These are phyloP conservation scores for Cepaea nemoralis DNA, from an alignment of 1,140 invertebrate genomes.

Conservation along the genomic window DNA sequence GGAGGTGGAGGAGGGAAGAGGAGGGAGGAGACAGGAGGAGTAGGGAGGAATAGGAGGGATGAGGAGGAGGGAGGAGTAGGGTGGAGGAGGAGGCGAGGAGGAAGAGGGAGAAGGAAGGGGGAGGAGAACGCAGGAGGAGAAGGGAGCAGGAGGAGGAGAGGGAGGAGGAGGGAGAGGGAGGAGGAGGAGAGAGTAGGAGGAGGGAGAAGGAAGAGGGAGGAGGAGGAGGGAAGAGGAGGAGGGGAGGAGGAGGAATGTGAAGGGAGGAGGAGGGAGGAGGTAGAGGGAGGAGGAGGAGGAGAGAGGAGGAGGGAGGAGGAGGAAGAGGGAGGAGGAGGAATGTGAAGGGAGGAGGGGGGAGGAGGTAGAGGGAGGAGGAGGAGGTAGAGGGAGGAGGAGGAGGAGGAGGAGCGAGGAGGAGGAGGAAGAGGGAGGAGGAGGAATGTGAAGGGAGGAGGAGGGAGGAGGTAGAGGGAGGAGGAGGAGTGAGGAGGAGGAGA, in stretches of 20 bases:
- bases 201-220: neutral
- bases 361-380: too few species aligned
- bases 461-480: neutral
- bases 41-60: too few species aligned
- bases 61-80: too few species aligned
- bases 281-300: neutral
- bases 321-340: neutral
- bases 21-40: too few species aligned
- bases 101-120: neutral
- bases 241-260: neutral
- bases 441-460: neutral
- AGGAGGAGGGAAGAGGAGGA: neutral
- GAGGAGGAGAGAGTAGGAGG: neutral
- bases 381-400: neutral
- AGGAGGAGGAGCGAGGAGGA: neutral
- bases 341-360: neutral
- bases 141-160: conserved; percentile 6
- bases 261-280: neutral
- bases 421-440: neutral
- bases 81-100: too few species aligned
- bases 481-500: neutral
- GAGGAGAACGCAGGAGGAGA: neutral
- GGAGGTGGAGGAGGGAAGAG: too few species aligned
- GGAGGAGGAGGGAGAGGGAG: neutral
- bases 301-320: neutral